Base-by-base conservation (phyloP, 2,113 vertebrate species). In the Petrocephalus zakoni region DNA sequence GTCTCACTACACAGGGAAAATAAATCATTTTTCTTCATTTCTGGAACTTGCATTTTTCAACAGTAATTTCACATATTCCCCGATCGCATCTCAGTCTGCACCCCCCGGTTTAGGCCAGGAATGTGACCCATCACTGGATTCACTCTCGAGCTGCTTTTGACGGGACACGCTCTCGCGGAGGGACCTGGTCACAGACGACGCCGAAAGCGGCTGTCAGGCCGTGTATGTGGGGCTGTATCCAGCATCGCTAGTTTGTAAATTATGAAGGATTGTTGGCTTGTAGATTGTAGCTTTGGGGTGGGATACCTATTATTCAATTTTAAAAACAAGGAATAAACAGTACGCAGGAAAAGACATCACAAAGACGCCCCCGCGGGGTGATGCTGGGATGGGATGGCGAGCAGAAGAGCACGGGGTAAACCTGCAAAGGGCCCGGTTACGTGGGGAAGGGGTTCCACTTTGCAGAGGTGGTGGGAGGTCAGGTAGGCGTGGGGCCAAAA, bases 11-110 rank as follows among this genome's bases (percentile, higher is more conserved):
- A 72, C 81, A 88, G 88, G 78, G 88, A 85, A 53, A 88, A 88
- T 88, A 85, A 88, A 88, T 88, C 88, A 52, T 82, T 58, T 88
- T 85, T 47, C 83, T 88, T 88, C 82, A 64, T 83, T 52, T 21
- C 82, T 85, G 82, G 88, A 88, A 72, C 55, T 34, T 85, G 55
- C n/a, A 64, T 83, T 88, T 58, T 85, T 64, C 72, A 78, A 78
- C 72, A 78, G 56, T 84, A 52, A 89, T 89, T 87, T 82, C 86
- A 88, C 22, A 64, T 84, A 85, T 84, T 87, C 89, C 86, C 86
- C n/a, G 47, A 10, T 68, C 56, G 6, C 78, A 56, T 52, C 81
- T 46, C 83, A 9, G 64, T 84, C 58, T 88, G 86, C 64, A 68
- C 86, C 25, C 47, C 68, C 55, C 49, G 17, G 64, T 55, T 68